Percentiles rank a stretch among this genome's conserved stretches.
phyloP scores from a whole-genome alignment of 2,888 invertebrate species.

The Ceriagrion tenellum region DNA sequence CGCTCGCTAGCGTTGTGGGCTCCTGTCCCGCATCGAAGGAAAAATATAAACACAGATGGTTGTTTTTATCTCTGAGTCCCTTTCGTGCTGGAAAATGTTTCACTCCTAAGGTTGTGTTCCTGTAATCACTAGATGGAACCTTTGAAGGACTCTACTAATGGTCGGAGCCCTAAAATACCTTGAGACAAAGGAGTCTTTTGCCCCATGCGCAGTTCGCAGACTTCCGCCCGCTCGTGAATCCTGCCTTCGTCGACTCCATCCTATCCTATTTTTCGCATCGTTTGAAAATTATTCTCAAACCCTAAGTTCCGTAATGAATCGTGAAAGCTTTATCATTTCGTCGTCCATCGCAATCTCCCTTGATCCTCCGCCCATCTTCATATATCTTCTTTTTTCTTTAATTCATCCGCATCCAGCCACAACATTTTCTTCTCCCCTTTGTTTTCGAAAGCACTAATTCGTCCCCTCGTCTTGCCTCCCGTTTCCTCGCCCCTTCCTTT shows the following conservation, averaged over 20 bases:
- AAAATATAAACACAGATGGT: too few species aligned
- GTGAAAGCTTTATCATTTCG: slow-evolving; percentile 48
- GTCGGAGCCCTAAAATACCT: not conserved
- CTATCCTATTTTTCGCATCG: slow-evolving; percentile 29
- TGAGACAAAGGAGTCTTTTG: not conserved
- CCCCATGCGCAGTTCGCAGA: not conserved
- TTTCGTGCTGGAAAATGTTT: too few species aligned
- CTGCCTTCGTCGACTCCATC: not conserved
- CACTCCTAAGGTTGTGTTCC: not conserved
- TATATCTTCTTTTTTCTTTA: not conserved
- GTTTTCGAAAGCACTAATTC: slow-evolving; percentile 50
- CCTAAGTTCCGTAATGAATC: slow-evolving; percentile 40
- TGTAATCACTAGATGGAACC: slow-evolving; percentile 26
- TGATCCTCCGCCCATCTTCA: slow-evolving; percentile 46
- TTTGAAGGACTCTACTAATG: not conserved
- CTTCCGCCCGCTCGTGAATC: not conserved
- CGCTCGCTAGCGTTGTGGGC: too few species aligned
- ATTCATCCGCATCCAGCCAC: not conserved
- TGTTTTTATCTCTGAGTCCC: too few species aligned
- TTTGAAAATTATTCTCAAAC: slow-evolving; percentile 50
- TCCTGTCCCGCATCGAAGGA: too few species aligned
- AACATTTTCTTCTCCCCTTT: slow-evolving; percentile 40
- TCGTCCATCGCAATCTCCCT: slow-evolving; percentile 40
- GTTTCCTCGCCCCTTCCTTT: not conserved
- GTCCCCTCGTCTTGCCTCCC: not conserved